A percentile compares a stretch with the other conserved stretches of the same genome.
These are phyloP conservation scores for Chloebia gouldiae DNA, from an alignment of 2,113 vertebrate genomes.

Conservation along the genomic window DNA sequence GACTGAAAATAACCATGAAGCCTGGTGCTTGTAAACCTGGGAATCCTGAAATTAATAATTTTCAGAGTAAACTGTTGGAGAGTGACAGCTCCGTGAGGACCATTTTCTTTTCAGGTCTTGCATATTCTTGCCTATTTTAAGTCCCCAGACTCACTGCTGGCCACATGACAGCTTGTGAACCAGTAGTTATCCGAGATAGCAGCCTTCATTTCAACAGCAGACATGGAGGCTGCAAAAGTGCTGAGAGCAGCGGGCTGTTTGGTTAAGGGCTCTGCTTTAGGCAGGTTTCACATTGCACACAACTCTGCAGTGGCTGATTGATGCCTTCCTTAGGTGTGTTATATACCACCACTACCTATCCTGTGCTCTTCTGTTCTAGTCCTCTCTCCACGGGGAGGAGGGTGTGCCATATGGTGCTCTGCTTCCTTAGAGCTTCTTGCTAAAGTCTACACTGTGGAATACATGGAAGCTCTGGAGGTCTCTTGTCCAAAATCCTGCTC, in stretches of 20 bases:
- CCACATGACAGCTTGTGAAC: neutral
- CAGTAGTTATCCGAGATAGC: neutral
- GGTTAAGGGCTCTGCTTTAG: neutral
- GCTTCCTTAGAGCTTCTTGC: neutral
- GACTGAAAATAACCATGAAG: slow-evolving; percentile 42
- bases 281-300: neutral
- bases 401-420: neutral
- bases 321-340: neutral
- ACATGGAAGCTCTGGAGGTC: neutral
- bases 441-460: neutral
- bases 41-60: slow-evolving; percentile 55
- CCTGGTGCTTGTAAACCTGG: slow-evolving; percentile 43
- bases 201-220: neutral
- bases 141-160: neutral
- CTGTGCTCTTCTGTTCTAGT: neutral
- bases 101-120: slow-evolving; percentile 2
- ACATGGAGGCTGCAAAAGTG: neutral
- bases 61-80: slow-evolving; percentile 37
- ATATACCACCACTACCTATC: neutral
- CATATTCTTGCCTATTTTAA: slow-evolving; percentile 1
- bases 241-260: neutral
- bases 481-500: neutral
- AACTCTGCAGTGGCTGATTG: neutral
- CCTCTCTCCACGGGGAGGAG: neutral
- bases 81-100: neutral